phyloP scores from a whole-genome alignment of 2,888 invertebrate species.

The Diploptera punctata region DNA sequence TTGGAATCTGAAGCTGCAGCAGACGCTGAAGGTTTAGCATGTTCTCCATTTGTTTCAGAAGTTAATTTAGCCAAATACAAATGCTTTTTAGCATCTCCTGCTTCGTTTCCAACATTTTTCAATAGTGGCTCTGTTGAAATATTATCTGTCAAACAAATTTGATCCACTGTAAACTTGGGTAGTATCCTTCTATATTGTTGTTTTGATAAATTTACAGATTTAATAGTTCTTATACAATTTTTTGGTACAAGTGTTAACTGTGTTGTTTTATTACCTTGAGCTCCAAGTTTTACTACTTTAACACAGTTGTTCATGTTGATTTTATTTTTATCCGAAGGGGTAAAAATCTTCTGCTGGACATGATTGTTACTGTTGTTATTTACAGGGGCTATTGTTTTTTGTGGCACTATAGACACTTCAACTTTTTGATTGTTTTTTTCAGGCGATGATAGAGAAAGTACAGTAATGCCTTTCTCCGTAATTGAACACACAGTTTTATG shows the following conservation, averaged over 20 bases:
- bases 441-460: neutral
- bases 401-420: no score
- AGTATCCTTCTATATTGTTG: neutral
- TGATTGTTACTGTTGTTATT: no score
- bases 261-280: neutral
- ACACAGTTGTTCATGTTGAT: neutral
- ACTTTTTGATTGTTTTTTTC: no score
- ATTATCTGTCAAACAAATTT: no score
- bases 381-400: no score
- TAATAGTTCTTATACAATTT: neutral
- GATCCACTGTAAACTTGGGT: neutral
- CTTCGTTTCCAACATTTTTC: neutral
- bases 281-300: constrained; percentile 11
- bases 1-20: neutral
- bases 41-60: neutral
- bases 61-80: neutral
- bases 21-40: neutral
- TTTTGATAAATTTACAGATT: neutral
- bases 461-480: neutral
- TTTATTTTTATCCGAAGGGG: neutral
- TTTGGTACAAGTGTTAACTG: neutral
- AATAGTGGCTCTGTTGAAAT: no score
- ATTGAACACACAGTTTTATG: constrained; percentile 14
- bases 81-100: neutral
- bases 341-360: no score